Base-by-base conservation (phyloP, 1,140 invertebrate genomes). In the Riptortus pedestris region DNA sequence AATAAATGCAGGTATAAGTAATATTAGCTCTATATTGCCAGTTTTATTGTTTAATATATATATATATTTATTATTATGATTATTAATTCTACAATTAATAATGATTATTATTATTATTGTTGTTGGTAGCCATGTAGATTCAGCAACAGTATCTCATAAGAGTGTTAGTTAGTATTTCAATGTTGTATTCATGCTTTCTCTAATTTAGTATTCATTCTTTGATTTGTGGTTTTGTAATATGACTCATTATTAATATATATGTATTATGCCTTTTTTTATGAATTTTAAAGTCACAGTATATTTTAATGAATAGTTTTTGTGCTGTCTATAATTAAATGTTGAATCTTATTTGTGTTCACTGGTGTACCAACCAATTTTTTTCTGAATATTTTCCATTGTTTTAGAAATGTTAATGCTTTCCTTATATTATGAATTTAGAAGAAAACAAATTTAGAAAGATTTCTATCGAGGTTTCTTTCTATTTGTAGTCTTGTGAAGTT, bases 41-140 rank as follows among this genome's bases (percentile, higher is more conserved):
- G 60, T 55, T 57, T 65, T 63, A 65, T 67, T 67, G 52, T 65
- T 67, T 65, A 67, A 59, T 38, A 65, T 48, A 64, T 67, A 65
- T 65, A 64, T 67, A 67, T 66, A 65, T 67, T 69, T 66, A 65
- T 57, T 62, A 64, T 62, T 68, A 62, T 65, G 43, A 67, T 66
- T 31, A 68, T 64, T 43, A 60, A 7, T 38, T n/a, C 26, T 64
- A 28, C 31, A 57, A 57, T 22, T 57, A 57, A 29, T 24, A 11
- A 59, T 59, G 14, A 63, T 66, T 58, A 64, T 67, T 11, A 65
- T 69, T 65, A 66, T 69, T 60, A 64, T 69, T 67, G 63, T 69
- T 67, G 66, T 65, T 67, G 38, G 65, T 68, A 66, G 65, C 29
- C 20, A 24, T 45, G 64, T 65, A 65, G 65, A 38, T 68, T 62